Percentiles rank a stretch among this genome's conserved stretches.
phyloP scores from a whole-genome alignment of 1,140 invertebrate species.

The Pseudomyrmex concolor region DNA sequence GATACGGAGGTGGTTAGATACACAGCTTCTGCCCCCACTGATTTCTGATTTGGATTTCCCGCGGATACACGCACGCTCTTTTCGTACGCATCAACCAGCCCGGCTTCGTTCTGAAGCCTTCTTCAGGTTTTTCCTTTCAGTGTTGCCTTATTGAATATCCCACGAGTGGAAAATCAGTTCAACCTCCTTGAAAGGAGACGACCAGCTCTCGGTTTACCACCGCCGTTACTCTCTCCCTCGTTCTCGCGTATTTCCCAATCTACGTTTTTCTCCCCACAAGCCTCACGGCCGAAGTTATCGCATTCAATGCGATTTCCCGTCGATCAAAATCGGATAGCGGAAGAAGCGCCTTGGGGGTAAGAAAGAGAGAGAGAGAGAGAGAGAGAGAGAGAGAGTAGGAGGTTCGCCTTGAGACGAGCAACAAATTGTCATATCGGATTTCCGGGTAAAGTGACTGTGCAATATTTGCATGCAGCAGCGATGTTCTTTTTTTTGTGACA shows the following conservation, averaged over 20 bases:
- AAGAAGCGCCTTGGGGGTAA: slow-evolving; percentile 46
- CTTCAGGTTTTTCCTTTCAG: slow-evolving; percentile 79
- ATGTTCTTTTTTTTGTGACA: slow-evolving; percentile 30
- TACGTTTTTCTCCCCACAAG: slow-evolving; percentile 64
- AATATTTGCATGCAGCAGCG: slow-evolving; percentile 31
- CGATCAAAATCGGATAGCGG: slow-evolving; percentile 79
- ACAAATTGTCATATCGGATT: slow-evolving; percentile 68
- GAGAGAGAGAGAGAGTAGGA: not conserved
- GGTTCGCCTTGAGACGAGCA: slow-evolving; percentile 43
- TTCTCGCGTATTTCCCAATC: slow-evolving; percentile 46
- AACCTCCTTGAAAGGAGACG: slow-evolving; percentile 79
- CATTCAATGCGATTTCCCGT: slow-evolving; percentile 79
- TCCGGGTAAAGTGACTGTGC: slow-evolving; percentile 52
- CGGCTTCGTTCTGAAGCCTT: slow-evolving; percentile 66
- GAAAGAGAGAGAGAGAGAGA: no score
- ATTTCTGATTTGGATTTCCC: slow-evolving; percentile 73
- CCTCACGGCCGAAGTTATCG: slow-evolving; percentile 76
- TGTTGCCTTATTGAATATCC: slow-evolving; percentile 84
- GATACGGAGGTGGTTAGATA: slow-evolving; percentile 60
- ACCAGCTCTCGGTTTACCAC: slow-evolving; percentile 66
- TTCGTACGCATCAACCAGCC: slow-evolving; percentile 64
- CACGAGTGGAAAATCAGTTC: slow-evolving; percentile 85
- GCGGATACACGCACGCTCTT: slow-evolving; percentile 69
- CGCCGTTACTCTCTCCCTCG: slow-evolving; percentile 47
- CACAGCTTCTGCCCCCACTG: slow-evolving; percentile 50